Conservation (phyloP, 2,797 vertebrate genomes). For the Chanos chanos region DNA sequence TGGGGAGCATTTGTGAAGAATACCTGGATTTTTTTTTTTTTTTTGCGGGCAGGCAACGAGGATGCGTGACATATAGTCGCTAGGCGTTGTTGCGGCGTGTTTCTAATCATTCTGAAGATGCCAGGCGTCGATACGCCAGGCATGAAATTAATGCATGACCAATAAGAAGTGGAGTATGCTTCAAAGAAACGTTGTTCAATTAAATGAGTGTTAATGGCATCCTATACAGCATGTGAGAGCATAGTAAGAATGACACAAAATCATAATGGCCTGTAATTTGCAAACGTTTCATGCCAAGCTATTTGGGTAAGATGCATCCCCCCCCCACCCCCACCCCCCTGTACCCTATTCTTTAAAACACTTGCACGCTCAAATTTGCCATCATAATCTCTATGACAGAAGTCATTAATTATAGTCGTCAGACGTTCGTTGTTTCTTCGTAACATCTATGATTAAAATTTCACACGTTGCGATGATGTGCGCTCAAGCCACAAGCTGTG, state of each 20-base stretch:
- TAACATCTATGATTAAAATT: constrained; percentile 98
- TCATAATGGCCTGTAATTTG: constrained; percentile 64
- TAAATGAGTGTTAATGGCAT: constrained; percentile 71
- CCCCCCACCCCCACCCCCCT: no score
- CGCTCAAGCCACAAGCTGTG: constrained; percentile 87
- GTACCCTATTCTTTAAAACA: constrained; percentile 83
- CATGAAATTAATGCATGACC: constrained; percentile 68
- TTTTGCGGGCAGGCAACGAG: no score
- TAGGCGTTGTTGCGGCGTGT: constrained; percentile 47
- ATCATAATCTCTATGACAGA: constrained; percentile 91
- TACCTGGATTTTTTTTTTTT: no score
- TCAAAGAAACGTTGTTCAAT: constrained; percentile 74
- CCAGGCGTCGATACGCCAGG: constrained; percentile 62
- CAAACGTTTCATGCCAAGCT: constrained; percentile 64
- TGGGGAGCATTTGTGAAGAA: no score
- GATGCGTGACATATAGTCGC: constrained; percentile 8
- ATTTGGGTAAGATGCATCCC: constrained; percentile 78
- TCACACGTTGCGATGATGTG: constrained; percentile 95
- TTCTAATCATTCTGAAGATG: constrained; percentile 63
- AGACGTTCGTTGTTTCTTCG: constrained; percentile 90
- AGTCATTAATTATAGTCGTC: constrained; percentile 93
- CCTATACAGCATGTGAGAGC: constrained; percentile 68
- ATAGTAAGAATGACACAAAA: constrained; percentile 65
- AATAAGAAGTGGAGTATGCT: constrained; percentile 64
- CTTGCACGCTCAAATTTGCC: constrained; percentile 81